Evolutionary conservation across 2,797 vertebrate species (phyloP), one percentile per base, ranked within the genome.

Genomic region (Pseudopleuronectes americanus): DNA sequence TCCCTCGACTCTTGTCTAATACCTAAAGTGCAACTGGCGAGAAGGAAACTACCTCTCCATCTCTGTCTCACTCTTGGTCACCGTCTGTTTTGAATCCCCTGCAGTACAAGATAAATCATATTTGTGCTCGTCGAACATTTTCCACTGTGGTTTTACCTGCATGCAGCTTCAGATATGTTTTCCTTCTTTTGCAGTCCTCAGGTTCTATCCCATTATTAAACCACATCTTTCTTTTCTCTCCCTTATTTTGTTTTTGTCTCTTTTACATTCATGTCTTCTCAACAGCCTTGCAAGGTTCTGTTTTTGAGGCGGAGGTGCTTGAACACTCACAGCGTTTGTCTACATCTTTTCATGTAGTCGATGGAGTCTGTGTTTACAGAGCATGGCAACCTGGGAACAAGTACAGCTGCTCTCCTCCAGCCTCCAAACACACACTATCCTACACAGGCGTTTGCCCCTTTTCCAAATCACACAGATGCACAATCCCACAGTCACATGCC

Each of bases 351-450:
- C 24, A 71, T 83, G 57, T 57, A 49, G 21, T 56, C 66, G 76
- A 84, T 65, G 67, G 78, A 68, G 74, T 83, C 64, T 68, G 71
- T 78, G 73, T 89, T 85, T 79, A 75, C 66, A 65, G 58, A 81
- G 74, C 68, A 74, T n/a, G 53, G 45, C 63, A 67, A 62, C 74
- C 64, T 55, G 41, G 59, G 66, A 79, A 83, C 58, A 70, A 74
- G 63, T 36, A 53, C 62, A 76, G 65, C 52, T 73, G 61, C 47
- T 64, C 36, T 67, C 57, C 65, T 56, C 52, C 0, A 38, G 43
- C 43, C 43, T 73, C 53, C 38, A 36, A 84, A 81, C 72, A 75
- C 48, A 77, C 56, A 79, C 57, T n/a, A 57, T 70, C 61, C 54
- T 65, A 64, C 79, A 67, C 54, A 68, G 57, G 52, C 63, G n/a